A percentile compares a stretch with the other conserved stretches of the same genome.
Conservation (phyloP, 2,888 invertebrate species). For the Callinectes sapidus region DNA sequence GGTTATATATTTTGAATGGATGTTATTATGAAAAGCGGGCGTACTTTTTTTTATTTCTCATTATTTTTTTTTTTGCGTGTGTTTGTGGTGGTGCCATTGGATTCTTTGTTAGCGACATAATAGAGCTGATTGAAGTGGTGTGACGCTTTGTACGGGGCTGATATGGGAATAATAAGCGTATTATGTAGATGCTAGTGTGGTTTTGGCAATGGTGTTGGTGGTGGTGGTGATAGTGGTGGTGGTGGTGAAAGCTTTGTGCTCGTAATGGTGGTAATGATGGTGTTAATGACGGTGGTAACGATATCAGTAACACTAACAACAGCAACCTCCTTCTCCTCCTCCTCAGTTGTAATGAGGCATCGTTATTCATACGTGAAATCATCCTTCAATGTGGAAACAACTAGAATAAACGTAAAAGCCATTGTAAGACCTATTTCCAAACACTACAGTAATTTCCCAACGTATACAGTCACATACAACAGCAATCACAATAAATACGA, state of each 20-base stretch:
- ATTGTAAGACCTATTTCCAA: too few relatives aligned
- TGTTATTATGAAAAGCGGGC: not conserved
- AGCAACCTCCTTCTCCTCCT: not conserved
- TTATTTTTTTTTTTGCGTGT: not conserved
- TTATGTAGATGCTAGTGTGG: not conserved
- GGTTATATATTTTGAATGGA: not conserved
- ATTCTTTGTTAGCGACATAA: not conserved
- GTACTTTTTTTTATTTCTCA: not conserved
- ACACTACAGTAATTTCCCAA: not conserved
- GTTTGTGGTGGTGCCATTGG: not conserved
- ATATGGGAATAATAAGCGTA: not conserved
- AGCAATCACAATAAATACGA: not conserved
- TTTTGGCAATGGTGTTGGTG: not conserved
- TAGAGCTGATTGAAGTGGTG: not conserved
- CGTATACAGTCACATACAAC: not conserved
- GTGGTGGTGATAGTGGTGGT: not conserved
- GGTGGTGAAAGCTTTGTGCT: not conserved
- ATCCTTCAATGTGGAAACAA: too few relatives aligned
- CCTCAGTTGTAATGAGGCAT: too few relatives aligned
- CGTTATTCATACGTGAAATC: too few relatives aligned
- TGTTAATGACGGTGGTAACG: not conserved
- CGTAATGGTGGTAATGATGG: not conserved
- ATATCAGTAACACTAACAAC: not conserved
- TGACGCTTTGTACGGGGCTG: not conserved
- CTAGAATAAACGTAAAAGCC: too few relatives aligned